Evolutionary conservation across 1,140 invertebrate species (phyloP).

Genomic region (Ostrea denselamellosa): DNA sequence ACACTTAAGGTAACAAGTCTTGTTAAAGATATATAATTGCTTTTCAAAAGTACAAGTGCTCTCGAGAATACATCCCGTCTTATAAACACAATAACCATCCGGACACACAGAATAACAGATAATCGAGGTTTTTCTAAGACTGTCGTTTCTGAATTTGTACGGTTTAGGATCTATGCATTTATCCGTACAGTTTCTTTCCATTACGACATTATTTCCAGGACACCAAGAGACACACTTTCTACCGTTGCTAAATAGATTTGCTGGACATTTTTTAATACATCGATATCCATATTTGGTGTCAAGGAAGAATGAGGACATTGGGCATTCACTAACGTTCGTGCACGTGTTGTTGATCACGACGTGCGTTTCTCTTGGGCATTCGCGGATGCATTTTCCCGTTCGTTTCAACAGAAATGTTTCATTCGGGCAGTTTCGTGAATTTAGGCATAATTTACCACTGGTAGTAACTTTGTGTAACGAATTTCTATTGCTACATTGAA

Average conservation of each 20-base stretch:
- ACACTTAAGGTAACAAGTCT: neutral
- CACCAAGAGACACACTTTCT: neutral
- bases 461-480: neutral
- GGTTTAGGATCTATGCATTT: neutral
- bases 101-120: neutral
- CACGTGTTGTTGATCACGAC: neutral
- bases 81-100: neutral
- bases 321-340: neutral
- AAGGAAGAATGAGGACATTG: neutral
- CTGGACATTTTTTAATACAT: neutral
- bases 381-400: neutral
- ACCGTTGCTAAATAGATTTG: neutral
- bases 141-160: neutral
- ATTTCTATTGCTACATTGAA: neutral
- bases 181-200: neutral
- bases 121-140: neutral
- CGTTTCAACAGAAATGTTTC: neutral
- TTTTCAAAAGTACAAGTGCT: neutral
- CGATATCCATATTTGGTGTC: neutral
- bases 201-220: neutral
- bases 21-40: neutral
- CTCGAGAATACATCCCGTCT: neutral
- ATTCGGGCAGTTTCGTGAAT: neutral
- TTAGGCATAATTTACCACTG: neutral
- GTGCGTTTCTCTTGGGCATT: neutral